These are phyloP conservation scores for Bradypus variegatus DNA, from an alignment of 2,797 vertebrate species.

Conservation along the genomic window DNA sequence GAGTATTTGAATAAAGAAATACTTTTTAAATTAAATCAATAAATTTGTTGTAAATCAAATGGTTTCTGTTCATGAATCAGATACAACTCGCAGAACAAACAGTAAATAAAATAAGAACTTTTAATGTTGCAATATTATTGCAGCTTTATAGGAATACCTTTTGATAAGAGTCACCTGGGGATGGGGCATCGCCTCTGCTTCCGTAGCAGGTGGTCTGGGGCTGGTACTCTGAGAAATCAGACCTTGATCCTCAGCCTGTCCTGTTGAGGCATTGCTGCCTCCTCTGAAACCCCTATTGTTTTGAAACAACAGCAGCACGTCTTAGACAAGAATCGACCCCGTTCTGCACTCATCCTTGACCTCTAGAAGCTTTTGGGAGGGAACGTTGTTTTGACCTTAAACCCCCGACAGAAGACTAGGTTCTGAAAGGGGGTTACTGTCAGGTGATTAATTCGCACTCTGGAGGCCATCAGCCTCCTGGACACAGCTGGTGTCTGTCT, in stretches of 20 bases:
- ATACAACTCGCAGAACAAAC: constrained; percentile 19
- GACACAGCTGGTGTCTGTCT: neutral
- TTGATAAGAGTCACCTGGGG: neutral
- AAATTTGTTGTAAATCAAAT: constrained; percentile 16
- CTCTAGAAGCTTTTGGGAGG: neutral
- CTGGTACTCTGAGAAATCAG: neutral
- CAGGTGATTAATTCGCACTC: neutral
- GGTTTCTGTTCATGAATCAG: constrained; percentile 22
- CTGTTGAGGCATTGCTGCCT: neutral
- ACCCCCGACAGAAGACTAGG: neutral
- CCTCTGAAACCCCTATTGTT: neutral
- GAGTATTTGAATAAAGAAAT: constrained; percentile 35
- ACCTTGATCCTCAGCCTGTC: neutral
- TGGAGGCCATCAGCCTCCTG: neutral
- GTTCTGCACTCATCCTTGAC: neutral
- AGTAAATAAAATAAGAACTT: constrained; percentile 1
- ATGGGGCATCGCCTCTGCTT: neutral
- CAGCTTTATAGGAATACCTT: neutral
- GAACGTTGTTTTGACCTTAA: neutral
- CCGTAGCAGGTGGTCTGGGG: neutral
- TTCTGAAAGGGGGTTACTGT: neutral
- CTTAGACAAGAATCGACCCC: neutral
- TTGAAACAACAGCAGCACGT: neutral
- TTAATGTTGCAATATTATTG: neutral
- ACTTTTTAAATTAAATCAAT: constrained; percentile 23